Conservation (phyloP, 2,797 vertebrate species). For the Sebastes ruberrimus region DNA sequence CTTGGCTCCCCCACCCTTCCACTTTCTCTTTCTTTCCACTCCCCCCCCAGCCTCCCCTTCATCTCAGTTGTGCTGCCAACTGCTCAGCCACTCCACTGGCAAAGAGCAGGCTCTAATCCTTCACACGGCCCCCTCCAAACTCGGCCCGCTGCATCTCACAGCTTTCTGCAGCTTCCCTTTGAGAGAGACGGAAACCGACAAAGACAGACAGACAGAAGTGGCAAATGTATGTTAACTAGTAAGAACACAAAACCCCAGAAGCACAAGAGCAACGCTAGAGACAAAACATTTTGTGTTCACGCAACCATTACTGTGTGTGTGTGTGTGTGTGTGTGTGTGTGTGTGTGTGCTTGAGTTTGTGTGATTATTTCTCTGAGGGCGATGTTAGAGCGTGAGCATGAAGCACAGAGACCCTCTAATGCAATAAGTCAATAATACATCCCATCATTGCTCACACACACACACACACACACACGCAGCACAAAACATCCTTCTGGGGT, state of each 20-base stretch:
- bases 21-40: slow-evolving; percentile 23
- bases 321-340: slow-evolving; percentile 9
- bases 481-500: slow-evolving; percentile 43
- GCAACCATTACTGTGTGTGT: background rate
- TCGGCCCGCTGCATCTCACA: slow-evolving; percentile 45
- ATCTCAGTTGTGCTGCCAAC: slow-evolving; percentile 50
- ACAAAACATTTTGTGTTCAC: slow-evolving; percentile 34
- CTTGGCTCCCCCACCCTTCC: slow-evolving; percentile 27
- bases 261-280: slow-evolving; percentile 38
- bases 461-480: background rate
- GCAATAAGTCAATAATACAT: slow-evolving; percentile 75
- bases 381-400: slow-evolving; percentile 60
- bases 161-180: slow-evolving; percentile 27
- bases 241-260: slow-evolving; percentile 55
- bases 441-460: slow-evolving; percentile 51
- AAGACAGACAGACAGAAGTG: slow-evolving; percentile 15
- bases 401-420: slow-evolving; percentile 73
- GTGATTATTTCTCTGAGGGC: slow-evolving; percentile 68
- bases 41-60: background rate
- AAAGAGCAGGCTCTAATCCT: slow-evolving; percentile 53
- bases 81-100: slow-evolving; percentile 40
- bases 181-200: slow-evolving; percentile 14
- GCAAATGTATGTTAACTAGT: slow-evolving; percentile 5
- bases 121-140: slow-evolving; percentile 46
- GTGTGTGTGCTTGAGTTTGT: slow-evolving; percentile 22